Evolutionary conservation across 2,797 vertebrate genomes (phyloP), one percentile per base, ranked within the genome.

Genomic region (Coccyzus lansbergi): DNA sequence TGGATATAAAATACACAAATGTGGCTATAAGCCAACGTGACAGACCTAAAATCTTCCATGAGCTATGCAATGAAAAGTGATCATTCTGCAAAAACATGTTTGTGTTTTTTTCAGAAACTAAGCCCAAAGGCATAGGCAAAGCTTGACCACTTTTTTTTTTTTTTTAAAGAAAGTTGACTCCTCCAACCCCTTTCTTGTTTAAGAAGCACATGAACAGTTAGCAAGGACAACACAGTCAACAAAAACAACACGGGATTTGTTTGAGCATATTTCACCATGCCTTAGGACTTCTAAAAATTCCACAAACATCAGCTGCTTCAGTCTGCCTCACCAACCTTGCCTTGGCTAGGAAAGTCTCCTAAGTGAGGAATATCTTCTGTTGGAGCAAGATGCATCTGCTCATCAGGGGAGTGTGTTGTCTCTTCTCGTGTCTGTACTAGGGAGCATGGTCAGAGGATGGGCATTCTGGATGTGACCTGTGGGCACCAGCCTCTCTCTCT

Each of bases 41-140:
- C 33, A 68, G 67, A 85, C 49, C 15, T 44, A 28, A 80, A 74
- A 53, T 36, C 19, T 62, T 69, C 15, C 72, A 2, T 52, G 51
- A 9, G 8, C 14, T 68, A n/a, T 80, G 26, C 5, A 64, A 15
- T 28, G 26, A 59, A 38, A 85, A 56, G 4, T 74, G 10, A 42
- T 63, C 1, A 3, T 70, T 82, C n/a, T 75, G 55, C 34, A 76
- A 83, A 76, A 48, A 1, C 7, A 0, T 53, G 13, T 49, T 51
- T 68, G 87, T 60, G 60, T 78, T 71, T 90, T 75, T 65, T 78
- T 71, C 46, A 68, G 71, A 76, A 83, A 60, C 28, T 48, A 38
- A 82, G 26, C 20, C 26, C 8, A 34, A 1, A 38, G 12, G 38
- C 38, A 19, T 34, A 38, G 40, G 44, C 48, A 4, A 65, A 49